Base-by-base conservation (phyloP, 2,888 invertebrate genomes). In the Coleophora deauratella region DNA sequence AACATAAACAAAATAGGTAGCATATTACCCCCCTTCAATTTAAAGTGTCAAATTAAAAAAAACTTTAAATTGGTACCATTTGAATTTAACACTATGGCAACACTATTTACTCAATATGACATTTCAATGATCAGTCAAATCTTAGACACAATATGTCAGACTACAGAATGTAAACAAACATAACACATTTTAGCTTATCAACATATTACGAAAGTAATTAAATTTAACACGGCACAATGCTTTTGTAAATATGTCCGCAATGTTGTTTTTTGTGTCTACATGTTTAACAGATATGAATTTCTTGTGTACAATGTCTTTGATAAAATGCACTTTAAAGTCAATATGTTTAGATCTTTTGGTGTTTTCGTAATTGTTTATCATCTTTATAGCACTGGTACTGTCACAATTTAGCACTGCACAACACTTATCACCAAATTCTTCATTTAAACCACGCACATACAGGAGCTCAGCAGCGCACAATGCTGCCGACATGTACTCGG, bases 401-500 rank as follows among this genome's bases (percentile, higher is more conserved):
- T 14, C 34, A 12, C 12, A 13, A 10, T 34, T 13, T 13, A 34
- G 14, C n/a, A n/a, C n/a, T 8, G n/a, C n/a, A 34, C 34, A 12
- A 6, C 7, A 13, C 14, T 7, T 9, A 9, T 34, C 34, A 34
- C 34, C 14, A 4, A 13, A 3, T 10, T 34, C 13, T 34, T 14
- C 34, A 27, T 33, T 41, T 2, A n/a, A n/a, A n/a, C n/a, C n/a
- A n/a, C n/a, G n/a, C 1, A 38, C 8, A 38, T 38, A 30, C 7
- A 14, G 21, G 10, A 38, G n/a, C 14, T 38, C 38, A 30, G 14
- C 7, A 9, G 33, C 33, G 6, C n/a, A 3, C 9, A 21, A 27
- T 10, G 35, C 40, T 8, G 34, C 40, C 8, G 35, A 27, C 3
- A 40, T 9, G n/a, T 14, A 40, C 11, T 35, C 40, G 9, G 40